These are phyloP conservation scores for Cheilosia variabilis DNA, from an alignment of 2,888 invertebrate genomes.

Conservation along the genomic window DNA sequence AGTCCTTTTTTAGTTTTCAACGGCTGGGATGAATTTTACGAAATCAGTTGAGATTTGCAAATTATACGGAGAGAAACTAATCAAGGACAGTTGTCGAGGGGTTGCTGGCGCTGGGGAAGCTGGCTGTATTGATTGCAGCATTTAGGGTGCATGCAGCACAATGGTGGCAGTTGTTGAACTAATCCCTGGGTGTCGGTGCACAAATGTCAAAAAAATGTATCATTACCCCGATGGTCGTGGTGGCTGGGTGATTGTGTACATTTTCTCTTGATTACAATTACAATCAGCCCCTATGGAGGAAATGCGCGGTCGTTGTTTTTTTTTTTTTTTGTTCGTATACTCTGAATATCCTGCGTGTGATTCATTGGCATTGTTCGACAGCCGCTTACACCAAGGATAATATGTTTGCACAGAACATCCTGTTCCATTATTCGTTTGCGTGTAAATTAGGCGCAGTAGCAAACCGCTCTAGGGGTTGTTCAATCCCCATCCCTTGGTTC, in stretches of 20 bases:
- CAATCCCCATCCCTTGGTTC: constrained; percentile 32
- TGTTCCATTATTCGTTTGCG: constrained; percentile 70
- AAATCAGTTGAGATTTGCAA: constrained; percentile 67
- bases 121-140: constrained; percentile 26
- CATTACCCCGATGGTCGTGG: constrained; percentile 59
- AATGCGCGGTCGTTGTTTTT: constrained; percentile 35
- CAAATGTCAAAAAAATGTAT: constrained; percentile 74
- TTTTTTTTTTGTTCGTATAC: not conserved
- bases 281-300: constrained; percentile 69
- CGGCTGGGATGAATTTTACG: constrained; percentile 22
- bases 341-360: constrained; percentile 63
- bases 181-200: constrained; percentile 75
- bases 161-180: constrained; percentile 73
- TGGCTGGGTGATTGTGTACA: constrained; percentile 34
- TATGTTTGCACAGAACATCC: constrained; percentile 73
- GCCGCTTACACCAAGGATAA: constrained; percentile 74
- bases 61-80: constrained; percentile 64
- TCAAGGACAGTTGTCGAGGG: constrained; percentile 65
- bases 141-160: constrained; percentile 52
- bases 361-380: constrained; percentile 72
- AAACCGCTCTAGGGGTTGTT: constrained; percentile 73
- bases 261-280: constrained; percentile 67
- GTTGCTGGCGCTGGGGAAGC: constrained; percentile 7
- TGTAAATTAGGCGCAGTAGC: constrained; percentile 76
- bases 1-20: constrained; percentile 49